Evolutionary conservation across 2,797 vertebrate species (phyloP).

Genomic region (Gallinago nigripennis): DNA sequence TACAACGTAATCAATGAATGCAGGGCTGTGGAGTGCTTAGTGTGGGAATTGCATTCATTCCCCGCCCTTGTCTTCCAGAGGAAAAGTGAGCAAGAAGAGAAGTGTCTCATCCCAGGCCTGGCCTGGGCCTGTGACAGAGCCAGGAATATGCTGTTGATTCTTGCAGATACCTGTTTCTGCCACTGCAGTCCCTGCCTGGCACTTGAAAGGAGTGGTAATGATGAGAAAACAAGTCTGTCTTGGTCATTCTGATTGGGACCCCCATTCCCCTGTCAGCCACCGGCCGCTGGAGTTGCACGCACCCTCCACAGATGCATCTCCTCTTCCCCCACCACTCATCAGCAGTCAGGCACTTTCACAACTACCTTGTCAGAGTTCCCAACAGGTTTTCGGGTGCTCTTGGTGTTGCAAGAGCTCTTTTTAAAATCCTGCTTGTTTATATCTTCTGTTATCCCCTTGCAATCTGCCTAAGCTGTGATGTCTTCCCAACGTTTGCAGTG

Average conservation of each 20-base stretch:
- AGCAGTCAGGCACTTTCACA: background rate
- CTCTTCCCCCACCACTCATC: background rate
- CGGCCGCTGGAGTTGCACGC: rapidly evolving
- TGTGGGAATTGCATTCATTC: background rate
- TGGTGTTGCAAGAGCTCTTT: background rate
- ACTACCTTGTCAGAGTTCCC: background rate
- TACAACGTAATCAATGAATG: background rate
- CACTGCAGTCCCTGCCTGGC: background rate
- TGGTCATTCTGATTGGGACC: background rate
- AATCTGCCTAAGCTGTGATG: background rate
- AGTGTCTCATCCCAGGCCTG: background rate
- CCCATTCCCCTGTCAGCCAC: background rate
- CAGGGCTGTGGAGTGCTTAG: background rate
- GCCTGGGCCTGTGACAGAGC: background rate
- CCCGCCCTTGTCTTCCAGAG: background rate
- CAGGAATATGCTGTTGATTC: background rate
- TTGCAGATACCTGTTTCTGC: background rate
- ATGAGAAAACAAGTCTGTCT: background rate
- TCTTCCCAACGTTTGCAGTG: background rate
- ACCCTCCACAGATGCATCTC: background rate
- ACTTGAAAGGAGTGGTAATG: background rate
- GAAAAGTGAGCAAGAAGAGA: background rate
- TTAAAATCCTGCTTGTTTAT: background rate
- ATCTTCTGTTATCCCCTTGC: background rate
- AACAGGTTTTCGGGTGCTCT: background rate